Evolutionary conservation across 2,113 vertebrate genomes (phyloP).

Genomic region (Parotia lawesii): DNA sequence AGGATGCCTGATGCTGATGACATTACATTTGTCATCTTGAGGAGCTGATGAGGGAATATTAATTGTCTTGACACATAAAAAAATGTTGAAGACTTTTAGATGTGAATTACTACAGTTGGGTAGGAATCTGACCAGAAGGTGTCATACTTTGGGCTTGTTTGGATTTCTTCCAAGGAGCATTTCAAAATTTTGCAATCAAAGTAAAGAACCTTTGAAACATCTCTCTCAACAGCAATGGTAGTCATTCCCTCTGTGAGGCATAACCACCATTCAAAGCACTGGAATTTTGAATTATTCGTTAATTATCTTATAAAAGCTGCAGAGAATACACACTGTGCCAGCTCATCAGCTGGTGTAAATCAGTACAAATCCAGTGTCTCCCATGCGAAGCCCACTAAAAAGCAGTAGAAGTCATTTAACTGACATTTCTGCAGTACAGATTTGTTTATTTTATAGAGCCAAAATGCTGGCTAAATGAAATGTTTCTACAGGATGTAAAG

Average conservation of each 20-base stretch:
- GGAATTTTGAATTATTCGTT: neutral
- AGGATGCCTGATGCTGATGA: slow-evolving; percentile 22
- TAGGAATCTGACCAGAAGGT: slow-evolving; percentile 18
- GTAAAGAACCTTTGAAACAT: neutral
- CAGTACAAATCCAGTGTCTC: neutral
- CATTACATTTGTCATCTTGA: slow-evolving; percentile 37
- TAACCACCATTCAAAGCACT: neutral
- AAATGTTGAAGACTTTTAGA: slow-evolving; percentile 9
- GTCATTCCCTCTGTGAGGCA: neutral
- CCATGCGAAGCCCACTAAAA: neutral
- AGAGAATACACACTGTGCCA: slow-evolving; percentile 2
- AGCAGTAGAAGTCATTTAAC: neutral
- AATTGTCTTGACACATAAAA: slow-evolving; percentile 1
- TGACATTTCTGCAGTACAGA: neutral
- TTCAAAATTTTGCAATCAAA: slow-evolving; percentile 24
- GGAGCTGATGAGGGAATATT: neutral
- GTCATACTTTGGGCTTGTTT: neutral
- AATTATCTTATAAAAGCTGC: neutral
- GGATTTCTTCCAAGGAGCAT: slow-evolving; percentile 13
- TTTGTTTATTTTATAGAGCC: slow-evolving; percentile 31
- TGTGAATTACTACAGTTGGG: slow-evolving; percentile 21
- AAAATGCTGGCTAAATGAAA: slow-evolving; percentile 12
- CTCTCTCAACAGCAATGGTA: neutral
- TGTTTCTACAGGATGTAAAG: neutral
- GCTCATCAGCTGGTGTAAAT: slow-evolving; percentile 42